Conservation (phyloP, 2,888 invertebrate genomes). For the Meandrusa payeni region DNA sequence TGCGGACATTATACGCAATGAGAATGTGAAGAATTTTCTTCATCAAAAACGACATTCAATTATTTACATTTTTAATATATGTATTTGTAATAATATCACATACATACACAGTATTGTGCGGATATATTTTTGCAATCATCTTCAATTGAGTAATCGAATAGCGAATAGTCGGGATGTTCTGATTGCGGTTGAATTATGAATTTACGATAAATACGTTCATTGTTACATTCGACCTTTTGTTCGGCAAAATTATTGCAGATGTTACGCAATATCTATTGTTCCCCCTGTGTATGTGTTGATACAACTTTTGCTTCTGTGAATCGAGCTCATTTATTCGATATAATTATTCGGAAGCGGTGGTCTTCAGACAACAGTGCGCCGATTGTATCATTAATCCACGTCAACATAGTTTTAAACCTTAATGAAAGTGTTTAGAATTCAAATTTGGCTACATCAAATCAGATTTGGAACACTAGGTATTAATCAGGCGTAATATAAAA, state of each 20-base stretch:
- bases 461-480: background rate
- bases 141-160: constrained; percentile 50
- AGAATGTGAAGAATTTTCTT: too few relatives aligned
- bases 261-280: constrained; percentile 50
- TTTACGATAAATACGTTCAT: constrained; percentile 52
- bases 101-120: constrained; percentile 16
- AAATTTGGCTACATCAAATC: background rate
- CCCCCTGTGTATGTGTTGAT: constrained; percentile 31
- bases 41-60: too few relatives aligned
- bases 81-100: constrained; percentile 11
- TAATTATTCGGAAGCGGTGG: constrained; percentile 30
- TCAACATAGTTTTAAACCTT: background rate
- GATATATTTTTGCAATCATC: constrained; percentile 36
- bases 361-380: constrained; percentile 22
- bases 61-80: too few relatives aligned
- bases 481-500: background rate
- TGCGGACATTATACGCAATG: too few relatives aligned
- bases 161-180: constrained; percentile 47
- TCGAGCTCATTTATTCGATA: constrained; percentile 31
- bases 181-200: constrained; percentile 57
- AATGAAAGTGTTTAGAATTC: background rate
- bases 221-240: constrained; percentile 61
- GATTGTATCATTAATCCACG: constrained; percentile 1
- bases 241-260: constrained; percentile 51
- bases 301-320: constrained; percentile 35